Conservation (phyloP, 2,113 vertebrate species). For the Podiceps cristatus region DNA sequence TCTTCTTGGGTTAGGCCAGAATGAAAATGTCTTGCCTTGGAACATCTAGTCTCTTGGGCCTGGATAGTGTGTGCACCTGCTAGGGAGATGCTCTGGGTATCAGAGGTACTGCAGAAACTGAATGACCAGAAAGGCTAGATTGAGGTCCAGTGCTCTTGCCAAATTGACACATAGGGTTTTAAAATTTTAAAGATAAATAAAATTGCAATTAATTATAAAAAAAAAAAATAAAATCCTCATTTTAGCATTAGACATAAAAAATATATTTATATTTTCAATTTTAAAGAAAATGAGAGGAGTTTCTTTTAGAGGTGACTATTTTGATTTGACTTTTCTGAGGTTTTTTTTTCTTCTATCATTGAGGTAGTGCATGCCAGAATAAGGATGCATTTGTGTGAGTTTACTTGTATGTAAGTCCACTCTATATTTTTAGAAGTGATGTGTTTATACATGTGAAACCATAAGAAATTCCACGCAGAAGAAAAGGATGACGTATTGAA, state of each 20-base stretch:
- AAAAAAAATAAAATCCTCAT: not conserved
- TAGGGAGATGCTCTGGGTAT: not conserved
- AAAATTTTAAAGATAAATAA: not conserved
- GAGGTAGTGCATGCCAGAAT: not conserved
- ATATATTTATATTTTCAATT: not conserved
- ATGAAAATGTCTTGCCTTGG: not conserved
- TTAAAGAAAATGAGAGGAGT: not conserved
- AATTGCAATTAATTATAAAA: not conserved
- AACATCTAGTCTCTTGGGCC: not conserved
- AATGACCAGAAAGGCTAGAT: not conserved
- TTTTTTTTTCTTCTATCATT: not conserved
- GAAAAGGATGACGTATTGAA: not conserved
- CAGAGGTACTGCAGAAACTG: not conserved
- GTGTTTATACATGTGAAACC: not conserved
- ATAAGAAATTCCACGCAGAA: not conserved
- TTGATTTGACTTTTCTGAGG: not conserved
- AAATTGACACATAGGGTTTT: not conserved
- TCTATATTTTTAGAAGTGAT: not conserved
- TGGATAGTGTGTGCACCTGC: no score
- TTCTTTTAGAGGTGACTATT: not conserved
- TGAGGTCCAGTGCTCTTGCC: not conserved
- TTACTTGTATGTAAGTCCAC: not conserved
- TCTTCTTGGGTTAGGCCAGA: not conserved
- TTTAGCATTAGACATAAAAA: not conserved
- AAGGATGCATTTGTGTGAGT: not conserved